Evolutionary conservation across 2,888 invertebrate species (phyloP).

Genomic region (Hyposoter dolosus): DNA sequence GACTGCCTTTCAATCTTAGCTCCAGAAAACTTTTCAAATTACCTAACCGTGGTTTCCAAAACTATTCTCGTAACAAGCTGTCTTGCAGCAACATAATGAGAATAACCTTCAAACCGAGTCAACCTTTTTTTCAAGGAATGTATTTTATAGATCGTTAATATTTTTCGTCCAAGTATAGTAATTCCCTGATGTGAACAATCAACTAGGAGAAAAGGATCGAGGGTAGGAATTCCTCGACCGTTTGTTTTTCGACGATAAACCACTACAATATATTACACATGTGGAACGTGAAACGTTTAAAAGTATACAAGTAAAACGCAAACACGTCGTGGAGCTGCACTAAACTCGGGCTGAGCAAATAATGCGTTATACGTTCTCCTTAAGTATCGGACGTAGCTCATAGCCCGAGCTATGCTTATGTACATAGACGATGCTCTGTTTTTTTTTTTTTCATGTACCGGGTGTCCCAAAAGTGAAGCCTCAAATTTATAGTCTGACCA

Average conservation of each 20-base stretch:
- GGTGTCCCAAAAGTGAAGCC: not conserved
- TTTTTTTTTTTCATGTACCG: not conserved
- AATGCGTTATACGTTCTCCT: slow-evolving; percentile 26
- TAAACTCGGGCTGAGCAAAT: slow-evolving; percentile 27
- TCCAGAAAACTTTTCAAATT: not conserved
- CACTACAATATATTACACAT: slow-evolving; percentile 24
- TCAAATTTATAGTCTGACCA: not conserved
- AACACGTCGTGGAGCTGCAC: slow-evolving; percentile 29
- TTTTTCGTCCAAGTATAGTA: not conserved
- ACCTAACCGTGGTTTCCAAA: not conserved
- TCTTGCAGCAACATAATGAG: not conserved
- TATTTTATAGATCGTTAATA: slow-evolving; percentile 11
- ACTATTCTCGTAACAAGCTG: not conserved
- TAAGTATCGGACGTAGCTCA: slow-evolving; percentile 33
- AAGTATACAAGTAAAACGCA: slow-evolving; percentile 33
- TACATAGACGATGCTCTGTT: slow-evolving; percentile 3
- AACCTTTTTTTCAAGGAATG: not conserved
- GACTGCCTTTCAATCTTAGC: not conserved
- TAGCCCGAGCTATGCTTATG: slow-evolving; percentile 17
- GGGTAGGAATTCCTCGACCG: slow-evolving; percentile 24
- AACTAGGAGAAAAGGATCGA: slow-evolving; percentile 14
- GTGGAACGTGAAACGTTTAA: slow-evolving; percentile 25
- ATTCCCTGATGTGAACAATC: slow-evolving; percentile 11
- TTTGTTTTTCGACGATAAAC: slow-evolving; percentile 36
- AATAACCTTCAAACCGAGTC: not conserved